phyloP scores from a whole-genome alignment of 2,113 vertebrate species.

The Gadus macrocephalus region DNA sequence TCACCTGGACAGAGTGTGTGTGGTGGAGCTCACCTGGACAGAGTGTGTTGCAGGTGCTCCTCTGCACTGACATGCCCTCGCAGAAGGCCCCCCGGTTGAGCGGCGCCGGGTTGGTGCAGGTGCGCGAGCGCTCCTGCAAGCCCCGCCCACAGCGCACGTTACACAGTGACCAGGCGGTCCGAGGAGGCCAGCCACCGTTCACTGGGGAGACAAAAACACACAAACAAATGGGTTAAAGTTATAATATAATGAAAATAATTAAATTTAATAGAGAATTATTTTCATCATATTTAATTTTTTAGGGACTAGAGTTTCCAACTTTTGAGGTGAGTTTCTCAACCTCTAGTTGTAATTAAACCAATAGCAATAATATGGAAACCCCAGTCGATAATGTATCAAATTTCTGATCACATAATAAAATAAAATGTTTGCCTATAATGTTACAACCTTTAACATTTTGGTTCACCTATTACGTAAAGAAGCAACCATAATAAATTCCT shows the following conservation, averaged over 20 bases:
- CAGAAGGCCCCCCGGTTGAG: constrained; percentile 93
- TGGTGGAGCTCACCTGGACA: constrained; percentile 77
- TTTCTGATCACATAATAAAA: no score
- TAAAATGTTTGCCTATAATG: no score
- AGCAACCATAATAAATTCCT: no score
- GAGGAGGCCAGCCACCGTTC: constrained; percentile 93
- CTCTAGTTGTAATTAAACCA: no score
- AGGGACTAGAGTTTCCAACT: no score
- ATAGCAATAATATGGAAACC: no score
- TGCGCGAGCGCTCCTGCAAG: constrained; percentile 89
- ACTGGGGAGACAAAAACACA: constrained; percentile 64
- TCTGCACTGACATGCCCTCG: constrained; percentile 92
- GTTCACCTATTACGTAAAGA: no score
- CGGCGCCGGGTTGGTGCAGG: constrained; percentile 92
- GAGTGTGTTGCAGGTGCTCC: constrained; percentile 86
- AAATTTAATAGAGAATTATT: neutral
- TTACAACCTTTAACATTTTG: no score
- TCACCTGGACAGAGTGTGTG: constrained; percentile 84
- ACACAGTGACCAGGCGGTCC: constrained; percentile 92
- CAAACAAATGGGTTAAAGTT: neutral
- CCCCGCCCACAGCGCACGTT: constrained; percentile 91
- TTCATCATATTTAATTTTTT: neutral
- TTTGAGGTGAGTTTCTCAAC: no score
- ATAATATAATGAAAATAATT: neutral
- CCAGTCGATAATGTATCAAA: no score